Conservation (phyloP, 2,113 vertebrate species). For the Solea senegalensis region DNA sequence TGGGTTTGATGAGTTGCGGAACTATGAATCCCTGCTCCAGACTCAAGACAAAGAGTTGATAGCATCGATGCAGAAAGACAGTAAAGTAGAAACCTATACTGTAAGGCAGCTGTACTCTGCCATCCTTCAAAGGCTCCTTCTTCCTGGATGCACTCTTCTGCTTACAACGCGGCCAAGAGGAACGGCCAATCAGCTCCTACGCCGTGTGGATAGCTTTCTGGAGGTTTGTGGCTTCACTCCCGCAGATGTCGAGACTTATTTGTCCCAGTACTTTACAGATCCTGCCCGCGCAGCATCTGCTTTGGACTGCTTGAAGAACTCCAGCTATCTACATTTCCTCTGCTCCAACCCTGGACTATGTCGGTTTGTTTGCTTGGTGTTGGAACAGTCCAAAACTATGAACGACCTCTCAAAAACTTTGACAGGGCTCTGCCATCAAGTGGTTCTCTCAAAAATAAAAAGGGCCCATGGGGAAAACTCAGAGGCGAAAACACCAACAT, state of each 20-base stretch:
- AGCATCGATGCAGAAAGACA: constrained; percentile 47
- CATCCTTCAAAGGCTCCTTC: constrained; percentile 87
- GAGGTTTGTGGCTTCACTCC: constrained; percentile 86
- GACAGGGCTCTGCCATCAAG: constrained; percentile 81
- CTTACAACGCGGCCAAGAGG: constrained; percentile 85
- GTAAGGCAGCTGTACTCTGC: constrained; percentile 83
- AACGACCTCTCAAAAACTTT: constrained; percentile 84
- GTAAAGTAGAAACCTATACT: constrained; percentile 57
- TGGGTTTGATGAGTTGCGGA: constrained; percentile 86
- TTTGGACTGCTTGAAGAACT: constrained; percentile 69
- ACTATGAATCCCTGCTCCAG: constrained; percentile 81
- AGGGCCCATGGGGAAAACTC: background rate
- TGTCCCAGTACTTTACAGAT: constrained; percentile 80
- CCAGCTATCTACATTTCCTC: constrained; percentile 81
- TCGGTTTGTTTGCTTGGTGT: constrained; percentile 81
- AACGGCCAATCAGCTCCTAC: constrained; percentile 80
- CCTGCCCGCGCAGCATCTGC: constrained; percentile 41
- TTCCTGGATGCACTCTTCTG: constrained; percentile 88
- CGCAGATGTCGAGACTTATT: constrained; percentile 80
- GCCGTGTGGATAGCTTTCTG: constrained; percentile 84
- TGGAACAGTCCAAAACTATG: constrained; percentile 62
- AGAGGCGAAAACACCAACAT: background rate
- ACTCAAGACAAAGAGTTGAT: constrained; percentile 54
- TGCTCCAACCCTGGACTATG: constrained; percentile 88
- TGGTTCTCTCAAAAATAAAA: constrained; percentile 66